A percentile compares a stretch with the other conserved stretches of the same genome.
Conservation (phyloP, 2,888 invertebrate species). For the Thereva nobilitata region DNA sequence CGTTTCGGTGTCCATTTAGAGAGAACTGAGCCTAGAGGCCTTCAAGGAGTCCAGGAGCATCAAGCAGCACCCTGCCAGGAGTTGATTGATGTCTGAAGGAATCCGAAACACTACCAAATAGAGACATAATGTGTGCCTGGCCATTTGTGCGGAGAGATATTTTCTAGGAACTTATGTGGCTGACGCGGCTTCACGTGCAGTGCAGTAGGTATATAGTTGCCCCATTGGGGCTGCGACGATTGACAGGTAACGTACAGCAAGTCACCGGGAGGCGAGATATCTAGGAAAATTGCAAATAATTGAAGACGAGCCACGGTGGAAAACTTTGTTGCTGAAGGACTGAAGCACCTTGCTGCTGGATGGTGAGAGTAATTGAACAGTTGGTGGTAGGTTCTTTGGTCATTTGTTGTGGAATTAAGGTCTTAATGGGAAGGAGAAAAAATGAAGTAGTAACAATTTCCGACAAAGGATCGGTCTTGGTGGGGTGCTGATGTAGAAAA, state of each 20-base stretch:
- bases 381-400: constrained; percentile 1
- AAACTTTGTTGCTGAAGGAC: constrained; percentile 1
- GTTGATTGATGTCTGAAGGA: constrained; percentile 21
- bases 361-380: constrained; percentile 20
- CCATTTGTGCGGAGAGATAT: not conserved
- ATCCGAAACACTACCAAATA: constrained; percentile 10
- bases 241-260: not conserved
- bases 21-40: not conserved
- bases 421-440: no score
- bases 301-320: constrained; percentile 7
- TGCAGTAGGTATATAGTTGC: not conserved
- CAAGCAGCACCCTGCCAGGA: constrained; percentile 24
- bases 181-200: no score
- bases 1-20: not conserved
- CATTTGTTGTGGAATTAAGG: no score
- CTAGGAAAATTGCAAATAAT: constrained; percentile 12
- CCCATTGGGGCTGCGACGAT: not conserved
- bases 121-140: constrained; percentile 8
- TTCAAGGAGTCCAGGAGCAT: constrained; percentile 3
- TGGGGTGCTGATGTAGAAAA: no score
- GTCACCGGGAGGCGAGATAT: not conserved
- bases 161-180: constrained; percentile 10
- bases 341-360: constrained; percentile 8
- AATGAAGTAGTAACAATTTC: no score
- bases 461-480: no score